A percentile compares a stretch with the other conserved stretches of the same genome.
Conservation (phyloP, 1,140 invertebrate species). For the Plodia interpunctella region DNA sequence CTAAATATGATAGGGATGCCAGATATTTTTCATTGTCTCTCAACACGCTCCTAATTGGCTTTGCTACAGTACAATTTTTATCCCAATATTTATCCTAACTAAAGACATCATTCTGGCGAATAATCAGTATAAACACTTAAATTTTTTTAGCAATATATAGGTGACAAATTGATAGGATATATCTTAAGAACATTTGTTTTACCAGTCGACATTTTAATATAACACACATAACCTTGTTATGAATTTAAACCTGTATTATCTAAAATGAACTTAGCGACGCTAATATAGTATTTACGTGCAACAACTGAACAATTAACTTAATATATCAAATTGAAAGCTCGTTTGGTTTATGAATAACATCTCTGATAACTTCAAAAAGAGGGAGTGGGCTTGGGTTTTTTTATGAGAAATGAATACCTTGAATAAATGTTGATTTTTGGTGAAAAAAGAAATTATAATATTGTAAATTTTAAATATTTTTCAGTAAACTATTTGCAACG, state of each 20-base stretch:
- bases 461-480: too few relatives aligned
- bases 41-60: not conserved
- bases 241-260: not conserved
- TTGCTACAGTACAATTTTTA: not conserved
- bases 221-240: too few relatives aligned
- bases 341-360: not conserved
- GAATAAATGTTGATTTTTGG: too few relatives aligned
- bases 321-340: not conserved
- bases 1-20: constrained; percentile 19
- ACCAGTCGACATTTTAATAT: not conserved
- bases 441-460: too few relatives aligned
- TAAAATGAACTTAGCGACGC: not conserved
- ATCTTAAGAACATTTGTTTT: not conserved
- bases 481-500: too few relatives aligned
- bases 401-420: too few relatives aligned
- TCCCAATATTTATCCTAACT: constrained; percentile 28
- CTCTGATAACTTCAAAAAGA: too few relatives aligned
- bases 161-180: not conserved
- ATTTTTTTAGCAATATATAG: not conserved
- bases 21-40: too few relatives aligned
- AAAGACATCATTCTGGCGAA: constrained; percentile 16
- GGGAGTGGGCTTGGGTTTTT: too few relatives aligned
- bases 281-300: not conserved
- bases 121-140: not conserved
- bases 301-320: not conserved